A percentile compares a stretch with the other conserved stretches of the same genome.
These are phyloP conservation scores for Eristalinus sepulchralis DNA, from an alignment of 2,888 invertebrate species.

Conservation along the genomic window DNA sequence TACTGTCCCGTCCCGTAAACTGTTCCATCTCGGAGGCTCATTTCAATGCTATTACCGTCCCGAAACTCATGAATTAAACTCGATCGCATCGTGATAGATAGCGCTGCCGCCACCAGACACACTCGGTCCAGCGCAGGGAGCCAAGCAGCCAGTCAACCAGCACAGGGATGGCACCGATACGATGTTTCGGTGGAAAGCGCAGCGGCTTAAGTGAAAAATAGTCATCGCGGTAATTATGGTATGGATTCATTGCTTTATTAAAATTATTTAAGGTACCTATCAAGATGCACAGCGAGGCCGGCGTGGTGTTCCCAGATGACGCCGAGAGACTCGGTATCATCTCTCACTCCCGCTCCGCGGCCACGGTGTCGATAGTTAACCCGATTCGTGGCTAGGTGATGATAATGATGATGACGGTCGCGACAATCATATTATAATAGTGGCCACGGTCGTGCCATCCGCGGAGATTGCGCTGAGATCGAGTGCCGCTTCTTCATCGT, in stretches of 20 bases:
- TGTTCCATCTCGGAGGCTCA: conserved; percentile 52
- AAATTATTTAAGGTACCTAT: conserved; percentile 69
- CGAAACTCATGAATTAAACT: conserved; percentile 70
- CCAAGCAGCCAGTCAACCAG: background rate
- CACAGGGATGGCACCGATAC: conserved; percentile 41
- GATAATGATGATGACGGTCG: conserved; percentile 71
- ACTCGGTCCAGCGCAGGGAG: background rate
- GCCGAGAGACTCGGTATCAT: background rate
- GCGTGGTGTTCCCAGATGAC: background rate
- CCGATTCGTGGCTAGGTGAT: conserved; percentile 71
- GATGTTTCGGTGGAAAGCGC: conserved; percentile 33
- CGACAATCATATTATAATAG: conserved; percentile 71
- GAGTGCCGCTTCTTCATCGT: conserved; percentile 23
- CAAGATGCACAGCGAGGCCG: conserved; percentile 41
- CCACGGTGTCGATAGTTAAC: conserved; percentile 61
- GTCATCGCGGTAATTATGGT: conserved; percentile 70
- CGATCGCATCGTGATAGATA: conserved; percentile 71
- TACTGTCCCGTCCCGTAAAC: conserved; percentile 46
- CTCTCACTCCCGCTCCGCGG: background rate
- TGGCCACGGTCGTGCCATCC: conserved; percentile 69
- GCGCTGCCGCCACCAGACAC: conserved; percentile 22
- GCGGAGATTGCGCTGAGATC: conserved; percentile 50
- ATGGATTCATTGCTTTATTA: conserved; percentile 71
- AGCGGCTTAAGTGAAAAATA: conserved; percentile 65
- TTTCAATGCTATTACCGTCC: conserved; percentile 68